These are phyloP conservation scores for Hylaeus anthracinus DNA, from an alignment of 1,140 invertebrate genomes.

Conservation along the genomic window DNA sequence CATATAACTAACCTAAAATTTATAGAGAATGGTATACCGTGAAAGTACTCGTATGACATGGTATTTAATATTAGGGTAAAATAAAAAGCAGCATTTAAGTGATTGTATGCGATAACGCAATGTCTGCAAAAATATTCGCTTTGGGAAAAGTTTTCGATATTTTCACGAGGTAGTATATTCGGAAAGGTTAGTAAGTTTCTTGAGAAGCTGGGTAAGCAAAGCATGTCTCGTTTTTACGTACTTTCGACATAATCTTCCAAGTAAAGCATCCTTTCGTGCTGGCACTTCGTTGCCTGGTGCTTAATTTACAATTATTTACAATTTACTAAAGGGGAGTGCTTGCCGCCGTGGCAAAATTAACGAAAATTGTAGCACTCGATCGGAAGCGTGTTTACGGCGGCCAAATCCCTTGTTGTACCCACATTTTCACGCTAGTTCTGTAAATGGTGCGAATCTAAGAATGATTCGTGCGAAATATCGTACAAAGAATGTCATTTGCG, in stretches of 20 bases:
- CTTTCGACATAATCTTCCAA: conserved; percentile 98
- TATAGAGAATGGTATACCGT: neutral
- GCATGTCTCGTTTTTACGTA: conserved; percentile 83
- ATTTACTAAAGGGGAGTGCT: conserved; percentile 55
- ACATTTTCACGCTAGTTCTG: conserved; percentile 55
- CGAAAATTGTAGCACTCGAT: conserved; percentile 63
- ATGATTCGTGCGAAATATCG: conserved; percentile 30
- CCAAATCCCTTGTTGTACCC: conserved; percentile 58
- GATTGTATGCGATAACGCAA: conserved; percentile 2
- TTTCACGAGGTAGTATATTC: conserved; percentile 34
- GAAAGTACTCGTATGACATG: neutral
- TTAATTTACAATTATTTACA: conserved; percentile 65
- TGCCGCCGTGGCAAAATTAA: conserved; percentile 48
- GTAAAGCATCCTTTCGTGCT: conserved; percentile 89
- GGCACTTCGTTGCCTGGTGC: conserved; percentile 46
- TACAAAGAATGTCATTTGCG: conserved; percentile 26
- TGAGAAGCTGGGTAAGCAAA: conserved; percentile 51
- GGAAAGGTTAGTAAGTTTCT: conserved; percentile 67
- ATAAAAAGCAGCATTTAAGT: conserved; percentile 1
- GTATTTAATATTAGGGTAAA: conserved; percentile 6
- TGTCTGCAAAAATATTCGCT: conserved; percentile 24
- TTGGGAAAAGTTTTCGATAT: conserved; percentile 20
- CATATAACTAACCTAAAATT: conserved; percentile 68
- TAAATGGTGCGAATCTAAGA: conserved; percentile 37
- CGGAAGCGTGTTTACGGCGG: conserved; percentile 69